Conservation (phyloP, 1,140 invertebrate species). For the Steinernema feltiae region DNA sequence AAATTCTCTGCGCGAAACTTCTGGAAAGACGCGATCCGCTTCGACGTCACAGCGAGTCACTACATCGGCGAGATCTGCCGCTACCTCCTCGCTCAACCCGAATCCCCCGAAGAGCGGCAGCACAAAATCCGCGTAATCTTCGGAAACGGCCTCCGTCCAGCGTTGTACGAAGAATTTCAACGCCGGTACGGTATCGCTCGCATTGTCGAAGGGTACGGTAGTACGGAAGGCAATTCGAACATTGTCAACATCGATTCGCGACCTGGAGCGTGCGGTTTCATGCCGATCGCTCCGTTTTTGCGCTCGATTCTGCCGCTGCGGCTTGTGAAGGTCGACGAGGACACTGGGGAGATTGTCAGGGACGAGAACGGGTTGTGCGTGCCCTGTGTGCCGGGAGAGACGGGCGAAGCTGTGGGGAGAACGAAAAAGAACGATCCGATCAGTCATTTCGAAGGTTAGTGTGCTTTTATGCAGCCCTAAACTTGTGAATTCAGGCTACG, state of each 20-base stretch:
- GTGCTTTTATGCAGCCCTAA: neutral
- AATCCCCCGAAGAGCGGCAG: slow-evolving; percentile 70
- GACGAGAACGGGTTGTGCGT: slow-evolving; percentile 43
- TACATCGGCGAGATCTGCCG: slow-evolving; percentile 98
- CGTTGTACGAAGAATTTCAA: slow-evolving; percentile 89
- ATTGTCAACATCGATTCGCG: slow-evolving; percentile 71
- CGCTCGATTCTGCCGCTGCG: slow-evolving; percentile 60
- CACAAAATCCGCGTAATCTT: slow-evolving; percentile 77
- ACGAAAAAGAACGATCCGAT: slow-evolving; percentile 69
- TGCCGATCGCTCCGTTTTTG: slow-evolving; percentile 64
- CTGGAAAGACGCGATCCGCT: slow-evolving; percentile 83
- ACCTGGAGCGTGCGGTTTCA: slow-evolving; percentile 85
- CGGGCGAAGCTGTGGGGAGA: slow-evolving; percentile 90
- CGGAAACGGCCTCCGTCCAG: slow-evolving; percentile 87
- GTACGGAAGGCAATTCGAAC: slow-evolving; percentile 86
- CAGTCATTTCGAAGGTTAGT: slow-evolving; percentile 60
- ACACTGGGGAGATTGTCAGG: slow-evolving; percentile 74
- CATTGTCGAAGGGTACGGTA: slow-evolving; percentile 90
- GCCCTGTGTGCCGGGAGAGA: slow-evolving; percentile 66
- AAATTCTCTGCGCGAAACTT: slow-evolving; percentile 93
- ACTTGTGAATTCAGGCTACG: slow-evolving; percentile 66
- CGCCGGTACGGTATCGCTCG: slow-evolving; percentile 76
- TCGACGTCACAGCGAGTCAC: slow-evolving; percentile 90
- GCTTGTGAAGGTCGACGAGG: slow-evolving; percentile 76
- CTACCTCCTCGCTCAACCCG: slow-evolving; percentile 82